Evolutionary conservation across 2,888 invertebrate species (phyloP).

Genomic region (Schizotus pectinicornis): DNA sequence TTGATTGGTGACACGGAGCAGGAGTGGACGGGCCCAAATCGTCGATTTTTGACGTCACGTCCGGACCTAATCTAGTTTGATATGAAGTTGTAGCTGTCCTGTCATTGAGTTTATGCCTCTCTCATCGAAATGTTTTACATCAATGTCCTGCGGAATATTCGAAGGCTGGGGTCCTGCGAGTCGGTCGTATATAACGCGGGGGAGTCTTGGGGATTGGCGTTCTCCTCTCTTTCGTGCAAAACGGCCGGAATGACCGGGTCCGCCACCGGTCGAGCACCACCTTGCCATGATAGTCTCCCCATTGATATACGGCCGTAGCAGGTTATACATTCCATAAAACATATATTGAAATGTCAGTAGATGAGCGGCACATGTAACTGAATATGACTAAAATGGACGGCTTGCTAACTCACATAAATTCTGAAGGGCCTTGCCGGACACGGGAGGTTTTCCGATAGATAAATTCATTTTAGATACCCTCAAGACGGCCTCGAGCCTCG

Average conservation of each 20-base stretch:
- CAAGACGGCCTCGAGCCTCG: conserved; percentile 1
- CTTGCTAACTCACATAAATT: conserved; percentile 40
- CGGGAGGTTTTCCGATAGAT: conserved; percentile 22
- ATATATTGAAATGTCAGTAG: conserved; percentile 56
- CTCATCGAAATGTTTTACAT: conserved; percentile 38
- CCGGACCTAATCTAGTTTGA: conserved; percentile 7
- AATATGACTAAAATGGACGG: conserved; percentile 49
- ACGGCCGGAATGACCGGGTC: conserved; percentile 40
- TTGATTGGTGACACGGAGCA: conserved; percentile 1
- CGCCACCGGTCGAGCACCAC: conserved; percentile 52
- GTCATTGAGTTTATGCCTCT: conserved; percentile 27
- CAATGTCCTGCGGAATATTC: conserved; percentile 39
- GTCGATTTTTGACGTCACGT: too few species aligned
- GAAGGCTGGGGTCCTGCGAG: conserved; percentile 19
- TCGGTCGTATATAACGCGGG: conserved; percentile 38
- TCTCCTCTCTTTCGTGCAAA: conserved; percentile 31
- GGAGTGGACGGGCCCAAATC: too few species aligned
- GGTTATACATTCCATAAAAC: conserved; percentile 59
- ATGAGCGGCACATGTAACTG: conserved; percentile 50
- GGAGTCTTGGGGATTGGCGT: conserved; percentile 37
- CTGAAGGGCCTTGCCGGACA: conserved; percentile 16
- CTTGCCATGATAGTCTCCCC: conserved; percentile 58
- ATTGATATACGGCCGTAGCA: conserved; percentile 57
- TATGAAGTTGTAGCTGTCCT: conserved; percentile 30
- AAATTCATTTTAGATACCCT: conserved; percentile 26